Percentiles rank a stretch among this genome's conserved stretches.
These are phyloP conservation scores for Helicolenus hilgendorfi DNA, from an alignment of 2,797 vertebrate genomes.

Conservation along the genomic window DNA sequence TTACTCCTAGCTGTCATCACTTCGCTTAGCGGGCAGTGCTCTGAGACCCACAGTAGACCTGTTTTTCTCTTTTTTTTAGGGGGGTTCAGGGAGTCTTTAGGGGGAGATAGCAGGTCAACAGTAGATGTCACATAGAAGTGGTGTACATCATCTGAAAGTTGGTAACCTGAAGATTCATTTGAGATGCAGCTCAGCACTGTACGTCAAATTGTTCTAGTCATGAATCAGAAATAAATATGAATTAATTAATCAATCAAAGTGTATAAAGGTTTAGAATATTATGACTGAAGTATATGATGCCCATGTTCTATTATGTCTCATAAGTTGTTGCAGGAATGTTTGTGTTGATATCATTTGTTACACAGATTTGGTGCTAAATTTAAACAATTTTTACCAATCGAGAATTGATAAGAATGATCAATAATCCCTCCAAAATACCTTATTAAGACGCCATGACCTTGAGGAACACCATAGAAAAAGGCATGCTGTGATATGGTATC, in stretches of 20 bases:
- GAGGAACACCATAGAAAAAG: neutral
- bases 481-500: neutral
- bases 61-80: neutral
- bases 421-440: neutral
- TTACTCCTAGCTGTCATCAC: conserved; percentile 54
- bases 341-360: neutral
- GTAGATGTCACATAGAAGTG: neutral
- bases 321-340: neutral
- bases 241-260: neutral
- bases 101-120: neutral
- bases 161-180: neutral
- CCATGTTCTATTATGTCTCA: too few relatives aligned
- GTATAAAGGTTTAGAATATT: too few relatives aligned
- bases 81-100: too few relatives aligned
- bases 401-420: neutral
- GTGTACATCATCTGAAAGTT: neutral
- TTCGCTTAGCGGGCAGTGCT: neutral
- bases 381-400: neutral
- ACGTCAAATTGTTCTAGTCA: too few relatives aligned
- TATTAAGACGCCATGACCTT: neutral
- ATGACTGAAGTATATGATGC: too few relatives aligned
- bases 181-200: neutral
- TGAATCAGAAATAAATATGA: neutral
- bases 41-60: neutral
- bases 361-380: too few relatives aligned